Percentiles rank a stretch among this genome's conserved stretches.
Conservation (phyloP, 2,113 vertebrate species). For the Sigmodon hispidus region DNA sequence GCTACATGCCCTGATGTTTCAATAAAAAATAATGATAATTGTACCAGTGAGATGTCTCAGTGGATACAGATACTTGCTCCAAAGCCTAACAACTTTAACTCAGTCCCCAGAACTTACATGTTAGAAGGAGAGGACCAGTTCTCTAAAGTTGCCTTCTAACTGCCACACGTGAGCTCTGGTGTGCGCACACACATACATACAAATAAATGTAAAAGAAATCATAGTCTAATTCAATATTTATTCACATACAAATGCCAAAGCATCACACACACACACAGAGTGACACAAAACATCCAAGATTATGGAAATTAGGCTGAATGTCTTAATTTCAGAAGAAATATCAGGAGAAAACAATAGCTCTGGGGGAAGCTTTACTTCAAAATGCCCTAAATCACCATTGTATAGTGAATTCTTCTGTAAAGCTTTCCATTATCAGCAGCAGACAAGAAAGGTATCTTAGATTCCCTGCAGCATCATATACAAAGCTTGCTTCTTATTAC, state of each 20-base stretch:
- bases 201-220: background rate
- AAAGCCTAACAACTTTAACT: background rate
- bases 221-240: background rate
- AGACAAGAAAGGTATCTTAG: constrained; percentile 34
- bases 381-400: background rate
- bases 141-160: background rate
- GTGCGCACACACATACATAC: too few relatives aligned
- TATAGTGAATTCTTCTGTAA: constrained; percentile 53
- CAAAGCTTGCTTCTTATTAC: constrained; percentile 41
- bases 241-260: background rate
- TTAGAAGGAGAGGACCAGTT: background rate
- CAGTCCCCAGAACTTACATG: background rate
- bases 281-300: background rate
- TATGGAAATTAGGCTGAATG: constrained; percentile 54
- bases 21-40: background rate
- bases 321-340: constrained; percentile 57
- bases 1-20: background rate
- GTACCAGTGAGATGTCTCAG: background rate
- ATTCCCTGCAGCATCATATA: constrained; percentile 9
- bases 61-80: background rate
- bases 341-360: background rate
- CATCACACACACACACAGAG: background rate
- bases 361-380: background rate
- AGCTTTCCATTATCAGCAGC: constrained; percentile 10
- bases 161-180: background rate